Evolutionary conservation across 2,113 vertebrate genomes (phyloP), one percentile per base, ranked within the genome.

Genomic region (Mustela nigripes): DNA sequence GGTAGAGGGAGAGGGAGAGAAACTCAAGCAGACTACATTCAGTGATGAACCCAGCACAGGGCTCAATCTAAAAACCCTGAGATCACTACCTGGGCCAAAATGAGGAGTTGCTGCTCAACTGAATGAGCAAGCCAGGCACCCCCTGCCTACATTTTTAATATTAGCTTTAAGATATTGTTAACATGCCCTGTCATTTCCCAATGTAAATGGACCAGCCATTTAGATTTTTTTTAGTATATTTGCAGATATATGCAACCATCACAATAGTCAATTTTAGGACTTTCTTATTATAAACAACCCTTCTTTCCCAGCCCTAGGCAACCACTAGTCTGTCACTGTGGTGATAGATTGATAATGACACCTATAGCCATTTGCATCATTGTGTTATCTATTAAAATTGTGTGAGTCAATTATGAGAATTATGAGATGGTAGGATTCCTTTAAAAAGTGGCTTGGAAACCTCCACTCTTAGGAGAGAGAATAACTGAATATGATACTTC

Each of bases 381-480:
- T 94, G n/a, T 79, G 79, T 74, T 82, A 36, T 82, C 60, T 94
- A 18, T 93, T 93, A 71, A 45, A 86, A 67, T 74, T 95, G n/a
- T 80, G 22, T 91, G 74, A 73, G 33, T 73, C 2, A 12, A 21
- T 82, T 76, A 76, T 76, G 65, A 53, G 67, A 48, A 73, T 86
- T 89, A 63, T 69, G 67, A 89, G 28, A 67, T 24, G 4, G 11
- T 86, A 83, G 15, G 24, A 42, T 90, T 96, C 36, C 33, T 91
- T 96, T 91, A 39, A 33, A 84, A 36, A 81, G 84, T 88, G 58
- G 3, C 63, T 85, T 96, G 45, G 19, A 97, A 96, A 62, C n/a
- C 56, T 83, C 65, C 79, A 39, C 53, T 92, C 31, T 56, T 82
- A 94, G 74, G 73, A 92, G 92, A 83, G 21, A 80, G 56, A 88